phyloP scores from a whole-genome alignment of 2,113 vertebrate genomes.

The Vulpes lagopus region DNA sequence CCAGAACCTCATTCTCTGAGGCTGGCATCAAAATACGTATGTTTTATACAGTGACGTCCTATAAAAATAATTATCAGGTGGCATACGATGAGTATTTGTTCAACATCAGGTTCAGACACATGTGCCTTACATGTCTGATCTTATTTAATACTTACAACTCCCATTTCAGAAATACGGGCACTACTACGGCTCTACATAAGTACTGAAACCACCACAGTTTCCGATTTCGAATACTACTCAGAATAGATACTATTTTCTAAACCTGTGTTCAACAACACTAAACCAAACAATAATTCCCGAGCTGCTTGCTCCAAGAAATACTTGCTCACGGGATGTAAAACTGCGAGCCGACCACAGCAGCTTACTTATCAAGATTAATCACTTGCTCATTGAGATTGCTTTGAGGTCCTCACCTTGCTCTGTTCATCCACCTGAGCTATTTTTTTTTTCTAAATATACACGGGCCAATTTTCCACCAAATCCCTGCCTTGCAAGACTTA shows the following conservation, averaged over 20 bases:
- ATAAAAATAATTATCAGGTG: background rate
- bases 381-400: background rate
- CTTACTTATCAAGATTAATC: background rate
- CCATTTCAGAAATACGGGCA: conserved; percentile 24
- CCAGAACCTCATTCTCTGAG: background rate
- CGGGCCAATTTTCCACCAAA: background rate
- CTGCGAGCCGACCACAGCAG: background rate
- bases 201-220: background rate
- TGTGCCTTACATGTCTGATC: background rate
- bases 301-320: background rate
- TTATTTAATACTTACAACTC: background rate
- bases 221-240: background rate
- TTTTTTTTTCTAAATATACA: background rate
- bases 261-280: background rate
- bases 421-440: background rate
- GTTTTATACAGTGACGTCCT: background rate
- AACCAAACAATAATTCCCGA: conserved; percentile 5
- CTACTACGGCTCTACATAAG: background rate
- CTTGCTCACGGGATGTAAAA: background rate
- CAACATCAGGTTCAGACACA: background rate
- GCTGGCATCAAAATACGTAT: background rate
- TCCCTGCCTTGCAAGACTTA: background rate
- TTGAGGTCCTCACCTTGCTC: background rate
- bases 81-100: background rate
- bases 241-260: background rate